Evolutionary conservation across 2,113 vertebrate genomes (phyloP).

Genomic region (Uria aalge): DNA sequence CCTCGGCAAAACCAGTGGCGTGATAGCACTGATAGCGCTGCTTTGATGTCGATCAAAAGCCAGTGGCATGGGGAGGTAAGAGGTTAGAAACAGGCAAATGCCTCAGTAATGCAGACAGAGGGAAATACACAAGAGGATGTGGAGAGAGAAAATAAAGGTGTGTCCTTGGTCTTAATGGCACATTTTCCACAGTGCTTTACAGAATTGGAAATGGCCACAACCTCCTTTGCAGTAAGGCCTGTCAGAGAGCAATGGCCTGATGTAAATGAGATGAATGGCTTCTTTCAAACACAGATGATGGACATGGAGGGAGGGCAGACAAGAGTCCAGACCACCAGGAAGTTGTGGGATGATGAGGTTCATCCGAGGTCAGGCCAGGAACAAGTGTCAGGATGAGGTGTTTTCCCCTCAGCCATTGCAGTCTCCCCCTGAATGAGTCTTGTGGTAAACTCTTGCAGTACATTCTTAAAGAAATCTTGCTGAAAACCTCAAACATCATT

Average conservation of each 20-base stretch:
- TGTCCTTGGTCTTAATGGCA: not conserved
- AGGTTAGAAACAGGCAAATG: not conserved
- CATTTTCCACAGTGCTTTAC: not conserved
- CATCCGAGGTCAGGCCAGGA: accelerated
- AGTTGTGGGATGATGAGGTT: not conserved
- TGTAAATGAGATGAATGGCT: accelerated
- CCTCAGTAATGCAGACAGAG: not conserved
- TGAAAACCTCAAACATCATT: not conserved
- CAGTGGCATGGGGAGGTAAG: accelerated
- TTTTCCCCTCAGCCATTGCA: not conserved
- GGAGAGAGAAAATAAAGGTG: not conserved
- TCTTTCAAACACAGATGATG: accelerated
- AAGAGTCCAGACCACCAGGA: not conserved
- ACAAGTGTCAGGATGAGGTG: not conserved
- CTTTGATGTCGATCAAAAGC: accelerated
- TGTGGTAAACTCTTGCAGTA: not conserved
- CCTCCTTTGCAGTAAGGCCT: not conserved
- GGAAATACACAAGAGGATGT: not conserved
- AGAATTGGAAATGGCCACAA: accelerated
- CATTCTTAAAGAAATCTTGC: not conserved
- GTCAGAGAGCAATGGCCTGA: accelerated
- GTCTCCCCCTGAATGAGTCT: not conserved
- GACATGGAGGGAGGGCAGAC: not conserved
- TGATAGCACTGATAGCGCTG: accelerated
- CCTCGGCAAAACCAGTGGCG: not conserved